A percentile compares a stretch with the other conserved stretches of the same genome.
These are phyloP conservation scores for Neolamprologus variostigma DNA, from an alignment of 2,113 vertebrate genomes.

Conservation along the genomic window DNA sequence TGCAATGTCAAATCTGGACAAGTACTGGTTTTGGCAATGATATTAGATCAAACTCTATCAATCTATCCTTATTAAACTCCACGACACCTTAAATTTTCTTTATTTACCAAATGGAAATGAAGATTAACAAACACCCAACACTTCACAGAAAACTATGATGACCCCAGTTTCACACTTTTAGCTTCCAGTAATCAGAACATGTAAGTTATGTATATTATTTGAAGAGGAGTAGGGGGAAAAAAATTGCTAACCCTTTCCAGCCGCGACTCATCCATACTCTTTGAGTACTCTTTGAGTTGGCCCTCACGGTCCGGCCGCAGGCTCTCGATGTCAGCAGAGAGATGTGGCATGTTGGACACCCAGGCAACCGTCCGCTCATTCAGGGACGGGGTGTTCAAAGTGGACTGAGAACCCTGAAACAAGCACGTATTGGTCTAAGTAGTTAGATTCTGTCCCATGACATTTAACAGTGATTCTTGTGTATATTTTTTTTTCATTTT, in stretches of 20 bases:
- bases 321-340: slow-evolving; percentile 93
- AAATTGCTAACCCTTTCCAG: slow-evolving; percentile 82
- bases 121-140: neutral
- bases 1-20: neutral
- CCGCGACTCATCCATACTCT: slow-evolving; percentile 94
- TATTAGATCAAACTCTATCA: neutral
- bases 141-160: neutral
- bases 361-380: slow-evolving; percentile 92
- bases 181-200: neutral
- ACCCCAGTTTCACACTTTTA: neutral
- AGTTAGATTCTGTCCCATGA: neutral
- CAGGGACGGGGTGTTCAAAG: slow-evolving; percentile 76
- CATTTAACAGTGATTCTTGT: neutral
- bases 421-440: neutral
- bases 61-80: neutral
- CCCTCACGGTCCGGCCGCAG: slow-evolving; percentile 89
- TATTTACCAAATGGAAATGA: neutral
- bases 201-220: neutral
- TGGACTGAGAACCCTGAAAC: slow-evolving; percentile 81
- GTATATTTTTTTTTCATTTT: neutral
- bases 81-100: neutral
- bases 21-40: neutral
- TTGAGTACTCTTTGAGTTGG: slow-evolving; percentile 93
- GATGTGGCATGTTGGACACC: slow-evolving; percentile 97
- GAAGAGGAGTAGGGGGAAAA: neutral